These are phyloP conservation scores for Agonum fuliginosum DNA, from an alignment of 2,888 invertebrate genomes.

Conservation along the genomic window DNA sequence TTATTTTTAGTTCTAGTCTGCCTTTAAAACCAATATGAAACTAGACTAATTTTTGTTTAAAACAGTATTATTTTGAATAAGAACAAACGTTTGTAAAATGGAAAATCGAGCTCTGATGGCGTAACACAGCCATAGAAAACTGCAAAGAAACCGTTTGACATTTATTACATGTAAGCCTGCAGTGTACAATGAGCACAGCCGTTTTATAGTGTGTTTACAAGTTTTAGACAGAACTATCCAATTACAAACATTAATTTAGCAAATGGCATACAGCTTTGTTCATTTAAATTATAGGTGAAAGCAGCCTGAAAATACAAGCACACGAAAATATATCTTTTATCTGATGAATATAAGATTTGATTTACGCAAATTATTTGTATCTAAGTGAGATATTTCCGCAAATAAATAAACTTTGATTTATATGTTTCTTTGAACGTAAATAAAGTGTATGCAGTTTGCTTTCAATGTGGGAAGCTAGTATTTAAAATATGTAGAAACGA, in stretches of 20 bases:
- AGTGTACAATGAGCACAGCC: conserved; percentile 15
- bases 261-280: conserved; percentile 31
- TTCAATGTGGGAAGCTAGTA: background rate
- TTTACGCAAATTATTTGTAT: conserved; percentile 34
- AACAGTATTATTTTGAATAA: background rate
- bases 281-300: conserved; percentile 43
- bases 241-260: conserved; percentile 42
- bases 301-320: background rate
- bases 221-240: conserved; percentile 48
- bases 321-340: conserved; percentile 30
- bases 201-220: conserved; percentile 41
- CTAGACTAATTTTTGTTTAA: background rate
- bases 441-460: conserved; percentile 13
- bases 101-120: background rate
- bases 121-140: background rate
- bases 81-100: background rate
- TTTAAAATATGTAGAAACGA: too few relatives aligned
- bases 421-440: background rate
- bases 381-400: conserved; percentile 35
- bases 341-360: conserved; percentile 41
- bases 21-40: too few relatives aligned
- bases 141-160: conserved; percentile 21
- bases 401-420: conserved; percentile 33
- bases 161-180: conserved; percentile 35
- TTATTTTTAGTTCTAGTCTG: too few relatives aligned